These are phyloP conservation scores for Neelides folsomi DNA, from an alignment of 2,888 invertebrate species.

Conservation along the genomic window DNA sequence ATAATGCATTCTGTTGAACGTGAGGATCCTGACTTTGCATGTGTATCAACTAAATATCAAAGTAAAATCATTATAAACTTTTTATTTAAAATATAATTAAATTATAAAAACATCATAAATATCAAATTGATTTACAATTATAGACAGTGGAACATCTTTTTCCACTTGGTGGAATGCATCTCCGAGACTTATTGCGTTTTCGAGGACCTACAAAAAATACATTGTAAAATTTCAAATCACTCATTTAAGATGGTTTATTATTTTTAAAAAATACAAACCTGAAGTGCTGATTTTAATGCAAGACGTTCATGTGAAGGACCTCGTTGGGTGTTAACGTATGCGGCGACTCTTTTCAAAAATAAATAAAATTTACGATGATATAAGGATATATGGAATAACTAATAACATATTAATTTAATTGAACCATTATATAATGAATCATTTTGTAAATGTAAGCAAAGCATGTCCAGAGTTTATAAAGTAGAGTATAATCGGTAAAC, in stretches of 20 bases:
- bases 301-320: constrained; percentile 15
- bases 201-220: constrained; percentile 17
- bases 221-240: background rate
- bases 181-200: constrained; percentile 21
- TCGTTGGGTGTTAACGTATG: constrained; percentile 18
- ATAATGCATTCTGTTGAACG: constrained; percentile 86
- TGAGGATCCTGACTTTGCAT: constrained; percentile 44
- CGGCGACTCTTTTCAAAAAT: constrained; percentile 16
- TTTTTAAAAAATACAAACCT: constrained; percentile 9
- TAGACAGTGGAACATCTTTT: constrained; percentile 74
- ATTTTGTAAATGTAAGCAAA: too few species aligned
- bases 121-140: too few species aligned
- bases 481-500: too few species aligned
- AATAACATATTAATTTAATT: too few species aligned
- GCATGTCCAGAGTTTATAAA: too few species aligned
- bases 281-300: constrained; percentile 21
- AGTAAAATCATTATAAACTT: too few species aligned
- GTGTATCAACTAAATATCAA: constrained; percentile 17
- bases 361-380: too few species aligned
- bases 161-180: constrained; percentile 50
- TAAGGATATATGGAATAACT: too few species aligned
- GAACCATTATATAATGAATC: too few species aligned
- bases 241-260: background rate
- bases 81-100: too few species aligned
- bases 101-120: too few species aligned